Evolutionary conservation across 2,797 vertebrate species (phyloP), one percentile per base, ranked within the genome.

Genomic region (Scarus forsteni): DNA sequence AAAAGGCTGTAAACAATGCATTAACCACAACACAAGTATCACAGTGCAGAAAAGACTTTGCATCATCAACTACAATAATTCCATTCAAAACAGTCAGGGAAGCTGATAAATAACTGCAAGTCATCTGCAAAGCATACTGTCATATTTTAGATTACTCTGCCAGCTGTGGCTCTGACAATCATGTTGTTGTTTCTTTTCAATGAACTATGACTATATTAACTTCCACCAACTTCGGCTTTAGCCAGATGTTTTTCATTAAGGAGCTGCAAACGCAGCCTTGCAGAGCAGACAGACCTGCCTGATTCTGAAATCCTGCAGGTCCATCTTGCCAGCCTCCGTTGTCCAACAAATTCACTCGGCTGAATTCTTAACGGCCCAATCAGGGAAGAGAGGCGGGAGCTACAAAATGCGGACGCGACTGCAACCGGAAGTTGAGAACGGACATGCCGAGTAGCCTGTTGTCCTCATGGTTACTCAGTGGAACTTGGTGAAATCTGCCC

Each of bases 81-180:
- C 9, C 48, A 27, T 66, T 50, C n/a, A 38, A 49, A 68, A 67
- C 16, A 43, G n/a, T 39, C 27, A 45, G 14, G 46, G 61, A n/a
- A 48, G 48, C 51, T 67, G 58, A 35, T 7, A 42, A 55, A 13
- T 42, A 35, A 49, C 59, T 11, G 66, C 16, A n/a, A 66, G 51
- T 10, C 49, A 36, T 10, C 46, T 43, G 10, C 45, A 36, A 70
- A 45, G 53, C 43, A 51, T 68, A 62, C 16, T 48, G 36, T 51
- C 38, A 73, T 49, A 70, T 68, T 75, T 66, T 73, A 69, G 8
- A 71, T 82, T 66, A 77, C 27, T 55, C 51, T 63, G 40, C 46
- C 48, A 19, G 55, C 12, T 62, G 75, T 79, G 77, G 64, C 56
- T 75, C 27, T 45, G 5, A 19, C 34, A 6, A 16, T 18, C 36